Percentiles rank a stretch among this genome's conserved stretches.
Evolutionary conservation across 2,113 vertebrate species (phyloP).

Genomic region (Pyrgilauda ruficollis): DNA sequence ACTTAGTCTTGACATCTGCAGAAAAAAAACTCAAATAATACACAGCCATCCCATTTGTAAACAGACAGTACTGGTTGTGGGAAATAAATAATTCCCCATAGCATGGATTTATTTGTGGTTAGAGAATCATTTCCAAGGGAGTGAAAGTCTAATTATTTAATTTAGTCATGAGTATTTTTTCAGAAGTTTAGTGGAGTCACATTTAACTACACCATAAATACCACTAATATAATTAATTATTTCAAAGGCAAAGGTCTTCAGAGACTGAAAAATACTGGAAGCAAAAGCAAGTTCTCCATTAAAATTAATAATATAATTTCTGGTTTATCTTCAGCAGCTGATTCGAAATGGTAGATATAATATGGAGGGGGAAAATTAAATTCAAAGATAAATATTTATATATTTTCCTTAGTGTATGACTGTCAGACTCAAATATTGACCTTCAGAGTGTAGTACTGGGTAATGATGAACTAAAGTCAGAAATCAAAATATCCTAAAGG

Average conservation of each 20-base stretch:
- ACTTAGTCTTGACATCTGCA: not conserved
- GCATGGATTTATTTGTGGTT: not conserved
- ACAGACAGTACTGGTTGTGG: not conserved
- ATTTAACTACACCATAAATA: not conserved
- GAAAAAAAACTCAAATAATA: not conserved
- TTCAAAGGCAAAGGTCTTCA: not conserved
- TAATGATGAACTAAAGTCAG: not conserved
- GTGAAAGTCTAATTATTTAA: not conserved
- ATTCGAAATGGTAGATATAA: not conserved
- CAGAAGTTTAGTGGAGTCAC: not conserved
- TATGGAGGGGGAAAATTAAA: not conserved
- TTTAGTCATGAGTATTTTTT: not conserved
- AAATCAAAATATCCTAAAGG: not conserved
- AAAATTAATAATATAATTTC: not conserved
- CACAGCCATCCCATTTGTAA: not conserved
- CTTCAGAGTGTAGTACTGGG: not conserved
- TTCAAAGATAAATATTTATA: not conserved
- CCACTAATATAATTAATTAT: not conserved
- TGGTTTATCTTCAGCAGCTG: not conserved
- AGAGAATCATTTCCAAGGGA: not conserved
- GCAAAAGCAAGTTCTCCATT: not conserved
- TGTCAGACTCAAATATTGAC: not conserved
- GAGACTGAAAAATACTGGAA: not conserved
- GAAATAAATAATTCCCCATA: not conserved
- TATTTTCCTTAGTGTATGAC: not conserved